A percentile compares a stretch with the other conserved stretches of the same genome.
Conservation (phyloP, 1,140 invertebrate genomes). For the Kradibia gibbosae region DNA sequence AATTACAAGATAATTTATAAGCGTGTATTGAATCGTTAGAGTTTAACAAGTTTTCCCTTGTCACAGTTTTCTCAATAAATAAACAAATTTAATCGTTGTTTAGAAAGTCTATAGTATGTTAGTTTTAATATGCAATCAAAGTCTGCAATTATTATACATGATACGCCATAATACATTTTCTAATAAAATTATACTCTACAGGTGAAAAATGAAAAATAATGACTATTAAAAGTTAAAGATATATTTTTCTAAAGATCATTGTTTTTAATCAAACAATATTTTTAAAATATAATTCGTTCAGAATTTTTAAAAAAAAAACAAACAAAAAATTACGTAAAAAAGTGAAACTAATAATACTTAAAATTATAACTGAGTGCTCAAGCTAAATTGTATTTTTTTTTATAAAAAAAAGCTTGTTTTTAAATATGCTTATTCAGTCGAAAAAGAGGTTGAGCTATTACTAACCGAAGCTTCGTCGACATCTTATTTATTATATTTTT, state of each 20-base stretch:
- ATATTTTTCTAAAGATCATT: no score
- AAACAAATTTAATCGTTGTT: not conserved
- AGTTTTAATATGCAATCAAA: not conserved
- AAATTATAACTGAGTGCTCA: no score
- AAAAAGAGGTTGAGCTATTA: not conserved
- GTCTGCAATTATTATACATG: not conserved
- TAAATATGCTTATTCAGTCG: not conserved
- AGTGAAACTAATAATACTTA: no score
- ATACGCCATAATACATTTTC: not conserved
- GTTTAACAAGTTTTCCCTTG: no score
- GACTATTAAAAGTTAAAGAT: not conserved
- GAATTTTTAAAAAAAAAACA: no score
- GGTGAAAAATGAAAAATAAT: not conserved
- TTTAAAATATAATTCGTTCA: no score
- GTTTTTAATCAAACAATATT: no score
- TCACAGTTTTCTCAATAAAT: no score
- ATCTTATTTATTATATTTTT: not conserved
- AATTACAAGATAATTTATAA: not conserved
- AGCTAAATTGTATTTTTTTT: not conserved
- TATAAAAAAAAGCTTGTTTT: not conserved
- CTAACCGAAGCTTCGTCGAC: not conserved
- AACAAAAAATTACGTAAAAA: no score
- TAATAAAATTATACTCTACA: not conserved
- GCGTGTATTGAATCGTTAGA: no score
- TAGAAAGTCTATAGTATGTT: not conserved